Evolutionary conservation across 2,113 vertebrate genomes (phyloP), one percentile per base, ranked within the genome.

Genomic region (Coregonus clupeaformis): DNA sequence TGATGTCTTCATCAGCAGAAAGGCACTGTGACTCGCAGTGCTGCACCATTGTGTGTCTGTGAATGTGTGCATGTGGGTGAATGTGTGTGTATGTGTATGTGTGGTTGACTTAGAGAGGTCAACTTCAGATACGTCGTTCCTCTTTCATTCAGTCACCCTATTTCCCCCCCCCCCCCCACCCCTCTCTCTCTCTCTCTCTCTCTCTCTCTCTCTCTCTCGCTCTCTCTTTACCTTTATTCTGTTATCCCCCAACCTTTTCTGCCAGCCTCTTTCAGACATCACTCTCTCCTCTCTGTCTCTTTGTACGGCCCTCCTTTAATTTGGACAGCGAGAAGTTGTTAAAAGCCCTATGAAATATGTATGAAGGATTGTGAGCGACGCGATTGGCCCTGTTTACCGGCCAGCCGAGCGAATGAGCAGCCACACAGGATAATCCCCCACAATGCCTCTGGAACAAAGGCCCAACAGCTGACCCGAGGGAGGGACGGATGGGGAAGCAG

Each of bases 391-490:
- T 87, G 85, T 90, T 91, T 90, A 85, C 80, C 42, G 86, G 88
- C 89, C 85, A 84, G 89, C 86, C 80, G 45, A 81, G 84, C 87
- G 72, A 88, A 90, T 87, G 85, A 89, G 81, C 85, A 85, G 80
- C 85, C 88, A 84, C 86, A 84, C 85, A 76, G 85, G 85, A 91
- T 90, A 90, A 91, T 91, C 90, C 89, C 87, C 88, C 89, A 91
- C 90, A 91, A 91, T 90, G 85, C 90, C 82, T 79, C 80, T 90
- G 88, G 84, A 91, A 90, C 90, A 91, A 91, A 71, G 89, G 85
- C 86, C 86, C 87, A 91, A 90, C 89, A 90, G 90, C 89, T 91
- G 89, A 91, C 88, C 88, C 89, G 25, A 82, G 88, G 86, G 88
- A 89, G 84, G 69, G 42, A 45, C 3, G 78, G 67, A 68, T n/a